Conservation (phyloP, 2,797 vertebrate genomes). For the Melanotaenia pygmaea region DNA sequence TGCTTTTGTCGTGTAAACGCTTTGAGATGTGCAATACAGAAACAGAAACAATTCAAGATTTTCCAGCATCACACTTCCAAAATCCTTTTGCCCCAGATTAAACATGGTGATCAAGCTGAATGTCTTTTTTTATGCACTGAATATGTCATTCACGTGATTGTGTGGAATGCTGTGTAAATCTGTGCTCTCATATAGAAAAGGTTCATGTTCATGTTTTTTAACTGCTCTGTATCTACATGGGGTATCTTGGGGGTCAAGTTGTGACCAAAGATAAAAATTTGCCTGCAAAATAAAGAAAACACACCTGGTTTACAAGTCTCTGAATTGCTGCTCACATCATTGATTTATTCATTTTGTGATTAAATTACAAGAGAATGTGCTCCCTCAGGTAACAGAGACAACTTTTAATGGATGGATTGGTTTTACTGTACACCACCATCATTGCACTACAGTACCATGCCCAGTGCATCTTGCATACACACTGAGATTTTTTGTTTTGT, state of each 20-base stretch:
- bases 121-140: not conserved
- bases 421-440: not conserved
- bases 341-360: not conserved
- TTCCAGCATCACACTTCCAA: not conserved
- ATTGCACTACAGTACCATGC: not conserved
- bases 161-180: not conserved
- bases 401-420: not conserved
- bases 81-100: not conserved
- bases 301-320: not conserved
- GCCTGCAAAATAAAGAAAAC: not conserved
- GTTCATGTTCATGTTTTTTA: not conserved
- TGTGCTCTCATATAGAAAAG: not conserved
- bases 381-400: not conserved
- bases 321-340: not conserved
- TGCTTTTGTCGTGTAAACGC: not conserved
- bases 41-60: not conserved
- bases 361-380: not conserved
- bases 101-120: not conserved
- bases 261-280: not conserved
- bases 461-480: not conserved
- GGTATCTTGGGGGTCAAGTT: too few relatives aligned
- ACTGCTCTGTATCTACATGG: too few relatives aligned
- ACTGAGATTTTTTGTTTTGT: not conserved
- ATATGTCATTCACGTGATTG: not conserved
- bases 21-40: not conserved